Percentiles rank a stretch among this genome's conserved stretches.
These are phyloP conservation scores for Drosophila mettleri DNA, from an alignment of 2,888 invertebrate species.

Conservation along the genomic window DNA sequence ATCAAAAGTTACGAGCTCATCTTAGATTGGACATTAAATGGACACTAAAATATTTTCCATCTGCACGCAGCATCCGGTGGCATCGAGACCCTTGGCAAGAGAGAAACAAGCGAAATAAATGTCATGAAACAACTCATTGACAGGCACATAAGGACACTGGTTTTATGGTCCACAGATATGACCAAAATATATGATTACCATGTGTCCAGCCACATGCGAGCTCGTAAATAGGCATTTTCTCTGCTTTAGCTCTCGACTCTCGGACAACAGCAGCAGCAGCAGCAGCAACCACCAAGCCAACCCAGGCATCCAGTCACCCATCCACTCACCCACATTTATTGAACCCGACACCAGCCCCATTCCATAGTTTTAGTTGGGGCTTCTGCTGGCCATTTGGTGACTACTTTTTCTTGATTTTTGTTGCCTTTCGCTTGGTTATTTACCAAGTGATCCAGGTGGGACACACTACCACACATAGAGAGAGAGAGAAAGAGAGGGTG, in stretches of 20 bases:
- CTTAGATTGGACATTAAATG: conserved; percentile 84
- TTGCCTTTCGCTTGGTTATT: conserved; percentile 65
- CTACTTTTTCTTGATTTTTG: conserved; percentile 63
- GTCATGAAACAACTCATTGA: conserved; percentile 84
- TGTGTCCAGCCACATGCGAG: conserved; percentile 80
- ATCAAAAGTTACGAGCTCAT: conserved; percentile 85
- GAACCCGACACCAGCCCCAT: conserved; percentile 2
- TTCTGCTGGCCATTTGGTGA: conserved; percentile 47
- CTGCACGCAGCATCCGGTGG: conserved; percentile 78
- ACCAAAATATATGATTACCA: conserved; percentile 85
- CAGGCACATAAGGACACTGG: conserved; percentile 84
- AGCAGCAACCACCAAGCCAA: neutral
- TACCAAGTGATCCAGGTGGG: conserved; percentile 83
- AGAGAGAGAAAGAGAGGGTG: no score
- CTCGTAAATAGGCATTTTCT: conserved; percentile 84
- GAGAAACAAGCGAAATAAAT: conserved; percentile 80
- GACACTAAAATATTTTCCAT: conserved; percentile 84
- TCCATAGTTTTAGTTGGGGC: conserved; percentile 14
- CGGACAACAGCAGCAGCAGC: conserved; percentile 23
- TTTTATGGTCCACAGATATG: conserved; percentile 84
- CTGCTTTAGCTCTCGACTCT: conserved; percentile 64
- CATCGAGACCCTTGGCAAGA: conserved; percentile 19
- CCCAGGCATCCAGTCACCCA: conserved; percentile 1
- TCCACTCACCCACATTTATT: conserved; percentile 2
- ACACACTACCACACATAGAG: conserved; percentile 49